phyloP scores from a whole-genome alignment of 2,888 invertebrate species.

The Liposcelis brunnea region DNA sequence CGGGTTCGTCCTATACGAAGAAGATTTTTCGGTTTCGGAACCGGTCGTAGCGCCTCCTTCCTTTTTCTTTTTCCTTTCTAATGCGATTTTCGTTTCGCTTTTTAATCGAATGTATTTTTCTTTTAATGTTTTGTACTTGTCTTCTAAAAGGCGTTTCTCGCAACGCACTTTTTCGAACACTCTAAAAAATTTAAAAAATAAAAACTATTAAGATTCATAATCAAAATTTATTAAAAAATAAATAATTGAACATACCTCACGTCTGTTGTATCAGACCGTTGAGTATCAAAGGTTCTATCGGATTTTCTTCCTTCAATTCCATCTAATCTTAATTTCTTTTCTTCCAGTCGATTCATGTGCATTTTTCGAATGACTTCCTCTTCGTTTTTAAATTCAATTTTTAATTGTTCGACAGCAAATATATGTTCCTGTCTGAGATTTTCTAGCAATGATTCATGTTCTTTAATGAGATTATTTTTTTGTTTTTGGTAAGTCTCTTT shows the following conservation, averaged over 20 bases:
- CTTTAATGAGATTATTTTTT: slow-evolving; percentile 27
- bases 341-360: slow-evolving; percentile 45
- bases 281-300: slow-evolving; percentile 20
- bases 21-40: slow-evolving; percentile 63
- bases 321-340: slow-evolving; percentile 41
- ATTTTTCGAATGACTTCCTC: slow-evolving; percentile 49
- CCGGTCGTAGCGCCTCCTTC: slow-evolving; percentile 40
- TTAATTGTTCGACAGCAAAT: slow-evolving; percentile 33
- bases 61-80: slow-evolving; percentile 49
- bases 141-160: slow-evolving; percentile 51
- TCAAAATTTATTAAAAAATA: slow-evolving; percentile 1
- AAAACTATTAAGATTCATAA: slow-evolving; percentile 3
- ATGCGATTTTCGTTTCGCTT: slow-evolving; percentile 58
- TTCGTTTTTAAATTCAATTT: slow-evolving; percentile 27
- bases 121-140: slow-evolving; percentile 63
- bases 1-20: slow-evolving; percentile 42
- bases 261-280: slow-evolving; percentile 21
- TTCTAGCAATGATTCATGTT: slow-evolving; percentile 36
- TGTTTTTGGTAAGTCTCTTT: slow-evolving; percentile 9
- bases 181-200: slow-evolving; percentile 16
- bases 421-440: slow-evolving; percentile 22
- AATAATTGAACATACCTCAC: slow-evolving; percentile 8
- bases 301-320: slow-evolving; percentile 33
- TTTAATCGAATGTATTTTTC: slow-evolving; percentile 66
- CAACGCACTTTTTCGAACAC: slow-evolving; percentile 47